phyloP scores from a whole-genome alignment of 2,888 invertebrate species.

The Ephialtes manifestator region DNA sequence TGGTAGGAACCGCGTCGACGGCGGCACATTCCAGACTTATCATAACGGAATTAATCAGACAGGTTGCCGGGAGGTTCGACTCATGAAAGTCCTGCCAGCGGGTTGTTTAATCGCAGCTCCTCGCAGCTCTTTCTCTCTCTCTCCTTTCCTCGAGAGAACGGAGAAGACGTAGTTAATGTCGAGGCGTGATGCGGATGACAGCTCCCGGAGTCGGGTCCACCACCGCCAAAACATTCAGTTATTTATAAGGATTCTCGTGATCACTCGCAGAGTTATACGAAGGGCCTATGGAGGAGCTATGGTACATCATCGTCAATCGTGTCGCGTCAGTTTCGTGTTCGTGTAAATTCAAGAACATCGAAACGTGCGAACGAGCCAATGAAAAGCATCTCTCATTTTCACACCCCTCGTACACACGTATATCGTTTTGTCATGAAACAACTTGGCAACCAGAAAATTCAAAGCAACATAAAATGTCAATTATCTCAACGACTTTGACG shows the following conservation, averaged over 20 bases:
- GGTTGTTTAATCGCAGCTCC: constrained; percentile 45
- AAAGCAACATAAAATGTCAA: too few species aligned
- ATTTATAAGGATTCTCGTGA: constrained; percentile 57
- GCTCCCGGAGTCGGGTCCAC: constrained; percentile 65
- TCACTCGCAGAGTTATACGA: constrained; percentile 7
- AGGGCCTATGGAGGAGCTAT: constrained; percentile 10
- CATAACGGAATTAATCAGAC: constrained; percentile 77
- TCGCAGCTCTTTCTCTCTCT: background rate
- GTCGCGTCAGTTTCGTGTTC: constrained; percentile 9
- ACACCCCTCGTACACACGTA: constrained; percentile 38
- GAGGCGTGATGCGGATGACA: constrained; percentile 71
- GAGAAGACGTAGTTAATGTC: constrained; percentile 70
- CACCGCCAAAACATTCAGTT: constrained; percentile 51
- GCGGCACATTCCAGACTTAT: constrained; percentile 75
- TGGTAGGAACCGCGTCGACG: constrained; percentile 38
- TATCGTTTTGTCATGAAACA: too few species aligned
- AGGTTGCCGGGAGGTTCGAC: constrained; percentile 67
- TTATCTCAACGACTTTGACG: too few species aligned
- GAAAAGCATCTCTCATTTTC: constrained; percentile 21
- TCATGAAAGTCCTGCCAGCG: constrained; percentile 43
- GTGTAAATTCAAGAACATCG: constrained; percentile 25
- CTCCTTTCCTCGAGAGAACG: constrained; percentile 21
- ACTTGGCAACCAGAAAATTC: too few species aligned
- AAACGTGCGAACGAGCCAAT: background rate
- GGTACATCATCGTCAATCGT: constrained; percentile 43